phyloP scores from a whole-genome alignment of 1,140 invertebrate genomes.

The Bombus cullumanus region DNA sequence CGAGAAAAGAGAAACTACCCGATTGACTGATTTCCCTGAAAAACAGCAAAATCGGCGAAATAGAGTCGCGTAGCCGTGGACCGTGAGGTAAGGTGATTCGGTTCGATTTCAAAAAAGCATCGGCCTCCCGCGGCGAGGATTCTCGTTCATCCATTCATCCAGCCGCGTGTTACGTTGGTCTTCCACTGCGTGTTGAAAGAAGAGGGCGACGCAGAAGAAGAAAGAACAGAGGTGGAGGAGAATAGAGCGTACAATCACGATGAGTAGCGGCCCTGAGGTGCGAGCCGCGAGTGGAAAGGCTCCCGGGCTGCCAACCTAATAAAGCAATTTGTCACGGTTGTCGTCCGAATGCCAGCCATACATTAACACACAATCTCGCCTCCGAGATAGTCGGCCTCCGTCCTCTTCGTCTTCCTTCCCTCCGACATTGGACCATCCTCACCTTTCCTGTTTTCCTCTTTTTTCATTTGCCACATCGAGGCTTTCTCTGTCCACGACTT shows the following conservation, averaged over 20 bases:
- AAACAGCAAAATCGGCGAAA: background rate
- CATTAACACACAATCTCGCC: conserved; percentile 81
- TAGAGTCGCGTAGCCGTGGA: background rate
- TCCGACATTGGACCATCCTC: conserved; percentile 33
- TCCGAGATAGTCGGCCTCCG: conserved; percentile 64
- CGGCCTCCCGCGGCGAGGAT: conserved; percentile 60
- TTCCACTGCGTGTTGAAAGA: conserved; percentile 61
- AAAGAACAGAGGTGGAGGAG: conserved; percentile 65
- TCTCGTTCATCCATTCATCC: conserved; percentile 67
- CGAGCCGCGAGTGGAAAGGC: conserved; percentile 75
- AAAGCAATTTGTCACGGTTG: conserved; percentile 83
- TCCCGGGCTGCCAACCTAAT: conserved; percentile 81
- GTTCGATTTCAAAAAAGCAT: conserved; percentile 70
- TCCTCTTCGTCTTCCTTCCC: conserved; percentile 49
- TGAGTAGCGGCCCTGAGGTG: conserved; percentile 72
- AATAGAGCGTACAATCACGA: conserved; percentile 74
- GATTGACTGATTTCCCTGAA: background rate
- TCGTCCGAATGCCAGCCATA: conserved; percentile 81
- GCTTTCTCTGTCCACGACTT: conserved; percentile 32
- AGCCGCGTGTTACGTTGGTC: conserved; percentile 65
- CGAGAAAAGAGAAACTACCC: background rate
- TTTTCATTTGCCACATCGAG: conserved; percentile 25
- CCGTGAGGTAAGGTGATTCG: conserved; percentile 32
- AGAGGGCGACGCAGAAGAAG: conserved; percentile 52
- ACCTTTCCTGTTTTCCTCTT: conserved; percentile 49